Evolutionary conservation across 2,113 vertebrate genomes (phyloP).

Genomic region (Grus americana): DNA sequence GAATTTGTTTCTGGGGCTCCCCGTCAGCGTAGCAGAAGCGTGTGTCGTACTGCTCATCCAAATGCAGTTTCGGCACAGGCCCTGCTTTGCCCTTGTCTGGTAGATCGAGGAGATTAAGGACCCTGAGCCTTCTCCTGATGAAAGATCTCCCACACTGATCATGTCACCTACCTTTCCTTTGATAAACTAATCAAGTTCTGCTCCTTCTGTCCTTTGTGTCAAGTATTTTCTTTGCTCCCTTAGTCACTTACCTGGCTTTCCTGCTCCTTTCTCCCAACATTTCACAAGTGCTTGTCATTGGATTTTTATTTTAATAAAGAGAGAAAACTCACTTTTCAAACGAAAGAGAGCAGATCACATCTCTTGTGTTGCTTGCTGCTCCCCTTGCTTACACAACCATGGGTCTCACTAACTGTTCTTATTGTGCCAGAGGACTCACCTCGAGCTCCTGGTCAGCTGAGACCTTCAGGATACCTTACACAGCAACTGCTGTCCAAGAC

Average conservation of each 20-base stretch:
- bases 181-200: background rate
- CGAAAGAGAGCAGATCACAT: background rate
- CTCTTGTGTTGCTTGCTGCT: background rate
- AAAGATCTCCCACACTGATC: slow-evolving; percentile 9
- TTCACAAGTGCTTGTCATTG: background rate
- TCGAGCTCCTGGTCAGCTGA: background rate
- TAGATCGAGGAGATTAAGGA: background rate
- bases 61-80: accelerated
- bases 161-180: background rate
- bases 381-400: background rate
- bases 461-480: background rate
- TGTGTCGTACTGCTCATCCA: background rate
- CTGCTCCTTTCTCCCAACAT: background rate
- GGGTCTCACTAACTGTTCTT: background rate
- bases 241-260: background rate
- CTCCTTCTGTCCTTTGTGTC: background rate
- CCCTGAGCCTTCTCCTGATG: background rate
- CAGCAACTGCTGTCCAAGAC: background rate
- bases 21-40: accelerated
- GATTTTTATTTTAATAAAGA: background rate
- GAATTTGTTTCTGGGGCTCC: background rate
- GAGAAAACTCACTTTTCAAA: background rate
- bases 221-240: background rate
- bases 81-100: background rate
- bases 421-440: background rate